Percentiles rank a stretch among this genome's conserved stretches.
Evolutionary conservation across 37 sponge, comb jelly and placozoan genomes (phyloP).

Genomic region (Beroe ovata): DNA sequence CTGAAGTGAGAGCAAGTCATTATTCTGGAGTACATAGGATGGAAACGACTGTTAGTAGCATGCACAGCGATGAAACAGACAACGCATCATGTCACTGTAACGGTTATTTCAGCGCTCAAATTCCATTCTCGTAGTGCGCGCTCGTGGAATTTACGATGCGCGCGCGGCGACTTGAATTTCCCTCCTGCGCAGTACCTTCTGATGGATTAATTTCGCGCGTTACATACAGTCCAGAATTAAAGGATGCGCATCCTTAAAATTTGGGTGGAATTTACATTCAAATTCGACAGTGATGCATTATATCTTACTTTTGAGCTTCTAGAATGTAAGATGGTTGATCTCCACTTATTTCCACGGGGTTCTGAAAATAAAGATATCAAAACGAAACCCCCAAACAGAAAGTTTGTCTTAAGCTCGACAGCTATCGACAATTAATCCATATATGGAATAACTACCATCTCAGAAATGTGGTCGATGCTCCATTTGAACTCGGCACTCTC

Average conservation of each 20-base stretch:
- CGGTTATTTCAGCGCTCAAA: background rate
- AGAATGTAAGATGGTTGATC: conserved; percentile 54
- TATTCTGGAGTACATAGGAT: too few species aligned
- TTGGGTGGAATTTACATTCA: too few species aligned
- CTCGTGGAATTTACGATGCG: background rate
- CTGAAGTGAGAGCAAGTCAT: conserved; percentile 24
- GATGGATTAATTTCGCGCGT: background rate
- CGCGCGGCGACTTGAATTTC: conserved; percentile 12
- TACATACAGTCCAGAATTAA: background rate
- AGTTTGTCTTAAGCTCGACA: too few species aligned
- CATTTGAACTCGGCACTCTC: background rate
- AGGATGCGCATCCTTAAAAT: too few species aligned
- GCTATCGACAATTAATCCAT: too few species aligned
- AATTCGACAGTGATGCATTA: too few species aligned
- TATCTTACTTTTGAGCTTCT: conserved; percentile 38
- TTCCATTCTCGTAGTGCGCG: background rate
- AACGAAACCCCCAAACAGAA: background rate
- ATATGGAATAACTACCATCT: too few species aligned
- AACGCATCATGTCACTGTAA: too few species aligned
- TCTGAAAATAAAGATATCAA: conserved; percentile 16
- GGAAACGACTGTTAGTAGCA: too few species aligned
- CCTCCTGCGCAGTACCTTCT: background rate
- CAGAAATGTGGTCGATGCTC: conserved; percentile 35
- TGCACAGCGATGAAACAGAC: too few species aligned
- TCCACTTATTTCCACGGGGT: conserved; percentile 17